A percentile compares a stretch with the other conserved stretches of the same genome.
Evolutionary conservation across 2,113 vertebrate genomes (phyloP).

Genomic region (Rostratula benghalensis): DNA sequence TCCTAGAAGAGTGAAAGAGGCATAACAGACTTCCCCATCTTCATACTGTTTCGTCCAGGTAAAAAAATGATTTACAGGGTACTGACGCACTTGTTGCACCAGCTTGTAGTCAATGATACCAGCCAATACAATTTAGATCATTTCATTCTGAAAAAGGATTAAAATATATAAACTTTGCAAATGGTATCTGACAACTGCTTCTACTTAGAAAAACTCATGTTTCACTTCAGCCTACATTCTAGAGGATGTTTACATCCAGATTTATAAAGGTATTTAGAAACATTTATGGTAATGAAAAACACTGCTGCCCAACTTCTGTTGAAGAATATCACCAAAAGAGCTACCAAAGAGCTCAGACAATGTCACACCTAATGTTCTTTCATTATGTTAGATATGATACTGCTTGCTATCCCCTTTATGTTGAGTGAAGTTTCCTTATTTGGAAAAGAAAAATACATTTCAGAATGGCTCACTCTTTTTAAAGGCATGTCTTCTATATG

Average conservation of each 20-base stretch:
- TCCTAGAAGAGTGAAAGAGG: neutral
- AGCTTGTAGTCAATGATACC: neutral
- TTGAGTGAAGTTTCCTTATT: neutral
- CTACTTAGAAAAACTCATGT: neutral
- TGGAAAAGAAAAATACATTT: neutral
- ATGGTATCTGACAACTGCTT: neutral
- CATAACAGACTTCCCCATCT: neutral
- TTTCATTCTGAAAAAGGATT: neutral
- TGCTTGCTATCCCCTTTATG: neutral
- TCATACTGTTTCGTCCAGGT: neutral
- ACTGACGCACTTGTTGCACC: neutral
- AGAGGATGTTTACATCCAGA: neutral
- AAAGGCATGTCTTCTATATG: neutral
- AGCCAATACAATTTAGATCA: neutral
- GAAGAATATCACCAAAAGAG: neutral
- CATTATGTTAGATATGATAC: neutral
- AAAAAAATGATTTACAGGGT: neutral
- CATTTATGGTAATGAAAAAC: neutral
- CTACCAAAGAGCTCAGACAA: neutral
- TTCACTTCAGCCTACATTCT: neutral
- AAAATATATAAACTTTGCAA: neutral
- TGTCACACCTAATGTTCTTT: neutral
- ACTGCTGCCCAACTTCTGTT: neutral
- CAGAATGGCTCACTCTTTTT: neutral
- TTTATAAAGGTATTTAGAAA: neutral